Evolutionary conservation across 2,113 vertebrate species (phyloP).

Genomic region (Melanerpes formicivorus): DNA sequence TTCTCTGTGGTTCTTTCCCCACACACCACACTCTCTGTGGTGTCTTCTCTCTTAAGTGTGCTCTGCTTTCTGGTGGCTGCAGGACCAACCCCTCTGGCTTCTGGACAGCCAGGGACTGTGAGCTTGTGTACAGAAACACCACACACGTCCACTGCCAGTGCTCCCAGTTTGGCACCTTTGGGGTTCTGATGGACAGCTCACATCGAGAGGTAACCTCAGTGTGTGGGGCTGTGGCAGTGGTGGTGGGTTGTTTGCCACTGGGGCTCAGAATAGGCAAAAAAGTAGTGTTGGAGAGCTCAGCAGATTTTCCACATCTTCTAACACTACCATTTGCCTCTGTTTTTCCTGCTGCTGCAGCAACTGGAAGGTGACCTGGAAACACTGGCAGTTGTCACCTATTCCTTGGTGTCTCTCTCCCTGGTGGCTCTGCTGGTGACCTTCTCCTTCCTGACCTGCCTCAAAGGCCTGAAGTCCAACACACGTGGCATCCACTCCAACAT

Average conservation of each 20-base stretch:
- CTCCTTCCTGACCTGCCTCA: conserved; percentile 88
- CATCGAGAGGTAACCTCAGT: conserved; percentile 90
- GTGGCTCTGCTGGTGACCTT: conserved; percentile 88
- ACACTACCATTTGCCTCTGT: background rate
- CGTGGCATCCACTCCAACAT: conserved; percentile 95
- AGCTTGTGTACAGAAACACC: conserved; percentile 92
- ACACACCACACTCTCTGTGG: background rate
- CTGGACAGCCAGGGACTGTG: conserved; percentile 94
- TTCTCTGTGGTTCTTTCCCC: background rate
- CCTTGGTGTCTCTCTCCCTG: conserved; percentile 88
- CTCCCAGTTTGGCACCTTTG: conserved; percentile 92
- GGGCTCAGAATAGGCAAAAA: background rate
- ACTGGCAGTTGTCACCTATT: conserved; percentile 91
- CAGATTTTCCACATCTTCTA: background rate
- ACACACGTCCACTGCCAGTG: conserved; percentile 97
- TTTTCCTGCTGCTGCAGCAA: conserved; percentile 76
- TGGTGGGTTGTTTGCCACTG: background rate
- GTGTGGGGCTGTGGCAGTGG: background rate
- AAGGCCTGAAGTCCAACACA: conserved; percentile 95
- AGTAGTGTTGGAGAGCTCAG: background rate
- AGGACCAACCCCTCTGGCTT: conserved; percentile 87
- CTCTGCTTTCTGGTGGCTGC: conserved; percentile 65
- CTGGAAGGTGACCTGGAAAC: conserved; percentile 95
- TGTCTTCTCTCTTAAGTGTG: background rate
- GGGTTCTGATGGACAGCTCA: conserved; percentile 97